Evolutionary conservation across 2,113 vertebrate species (phyloP).

Genomic region (Ammodytes dubius): DNA sequence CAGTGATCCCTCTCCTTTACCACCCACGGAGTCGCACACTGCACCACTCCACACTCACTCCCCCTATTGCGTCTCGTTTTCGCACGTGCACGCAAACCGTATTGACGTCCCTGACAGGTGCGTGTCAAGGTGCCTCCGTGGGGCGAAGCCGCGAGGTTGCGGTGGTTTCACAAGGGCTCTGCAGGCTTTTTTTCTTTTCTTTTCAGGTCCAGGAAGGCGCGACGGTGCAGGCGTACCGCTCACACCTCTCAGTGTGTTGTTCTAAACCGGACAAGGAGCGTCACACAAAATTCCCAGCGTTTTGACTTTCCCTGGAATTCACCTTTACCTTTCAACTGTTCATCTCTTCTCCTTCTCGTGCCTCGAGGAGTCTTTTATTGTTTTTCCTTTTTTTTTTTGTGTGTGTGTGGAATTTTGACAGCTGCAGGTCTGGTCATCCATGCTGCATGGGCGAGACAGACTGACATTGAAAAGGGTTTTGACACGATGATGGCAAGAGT

Average conservation of each 20-base stretch:
- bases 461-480: slow-evolving; percentile 69
- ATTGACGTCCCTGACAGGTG: slow-evolving; percentile 76
- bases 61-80: background rate
- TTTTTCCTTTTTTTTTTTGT: slow-evolving; percentile 39
- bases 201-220: slow-evolving; percentile 75
- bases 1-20: slow-evolving; percentile 82
- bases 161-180: slow-evolving; percentile 32
- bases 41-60: slow-evolving; percentile 50
- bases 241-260: slow-evolving; percentile 79
- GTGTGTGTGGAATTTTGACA: slow-evolving; percentile 68
- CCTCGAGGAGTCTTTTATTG: slow-evolving; percentile 45
- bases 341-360: slow-evolving; percentile 23
- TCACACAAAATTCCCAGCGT: slow-evolving; percentile 58
- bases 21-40: slow-evolving; percentile 81
- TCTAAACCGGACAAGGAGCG: slow-evolving; percentile 63
- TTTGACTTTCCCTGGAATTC: slow-evolving; percentile 61
- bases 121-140: slow-evolving; percentile 75
- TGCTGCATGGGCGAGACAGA: slow-evolving; percentile 46
- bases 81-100: slow-evolving; percentile 45
- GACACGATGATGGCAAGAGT: slow-evolving; percentile 74
- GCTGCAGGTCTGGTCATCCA: slow-evolving; percentile 71
- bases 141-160: slow-evolving; percentile 41
- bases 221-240: slow-evolving; percentile 69
- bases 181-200: slow-evolving; percentile 41
- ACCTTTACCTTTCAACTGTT: slow-evolving; percentile 56